A percentile compares a stretch with the other conserved stretches of the same genome.
Conservation (phyloP, 2,888 invertebrate genomes). For the Phania funesta region DNA sequence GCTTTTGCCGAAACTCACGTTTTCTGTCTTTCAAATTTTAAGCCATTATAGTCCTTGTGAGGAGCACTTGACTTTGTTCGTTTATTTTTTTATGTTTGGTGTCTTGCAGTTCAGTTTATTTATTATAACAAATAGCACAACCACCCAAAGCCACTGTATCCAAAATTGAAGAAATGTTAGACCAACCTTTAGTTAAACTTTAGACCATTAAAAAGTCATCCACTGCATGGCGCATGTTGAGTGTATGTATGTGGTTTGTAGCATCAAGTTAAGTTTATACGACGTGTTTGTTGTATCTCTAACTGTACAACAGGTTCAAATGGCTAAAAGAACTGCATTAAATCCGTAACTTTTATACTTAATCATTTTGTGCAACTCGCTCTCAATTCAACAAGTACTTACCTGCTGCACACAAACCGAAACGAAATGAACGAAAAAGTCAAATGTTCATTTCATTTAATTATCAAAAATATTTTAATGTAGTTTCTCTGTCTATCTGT, state of each 20-base stretch:
- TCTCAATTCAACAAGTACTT: slow-evolving; percentile 53
- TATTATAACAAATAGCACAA: slow-evolving; percentile 59
- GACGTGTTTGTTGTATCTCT: slow-evolving; percentile 40
- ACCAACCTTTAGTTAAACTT: slow-evolving; percentile 62
- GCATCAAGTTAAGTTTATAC: slow-evolving; percentile 32
- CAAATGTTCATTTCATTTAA: slow-evolving; percentile 68
- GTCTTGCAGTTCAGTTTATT: slow-evolving; percentile 38
- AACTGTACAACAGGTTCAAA: slow-evolving; percentile 65
- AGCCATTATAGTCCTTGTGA: slow-evolving; percentile 56
- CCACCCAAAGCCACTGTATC: slow-evolving; percentile 63
- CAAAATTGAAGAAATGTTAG: slow-evolving; percentile 49
- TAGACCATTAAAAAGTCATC: slow-evolving; percentile 63
- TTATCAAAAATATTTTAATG: slow-evolving; percentile 67
- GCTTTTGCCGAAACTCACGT: slow-evolving; percentile 65
- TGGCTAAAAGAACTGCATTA: slow-evolving; percentile 36
- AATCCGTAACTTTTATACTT: slow-evolving; percentile 61
- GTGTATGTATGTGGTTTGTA: neutral
- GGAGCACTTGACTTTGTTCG: slow-evolving; percentile 15
- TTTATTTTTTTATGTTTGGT: slow-evolving; percentile 7
- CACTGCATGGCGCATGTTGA: neutral
- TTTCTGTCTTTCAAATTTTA: slow-evolving; percentile 61
- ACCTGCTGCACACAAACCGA: slow-evolving; percentile 17
- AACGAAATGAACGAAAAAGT: slow-evolving; percentile 20
- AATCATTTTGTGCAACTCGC: slow-evolving; percentile 53
- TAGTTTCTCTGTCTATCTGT: slow-evolving; percentile 25